Conservation (phyloP, 2,888 invertebrate genomes). For the Hypomecis atomaria region DNA sequence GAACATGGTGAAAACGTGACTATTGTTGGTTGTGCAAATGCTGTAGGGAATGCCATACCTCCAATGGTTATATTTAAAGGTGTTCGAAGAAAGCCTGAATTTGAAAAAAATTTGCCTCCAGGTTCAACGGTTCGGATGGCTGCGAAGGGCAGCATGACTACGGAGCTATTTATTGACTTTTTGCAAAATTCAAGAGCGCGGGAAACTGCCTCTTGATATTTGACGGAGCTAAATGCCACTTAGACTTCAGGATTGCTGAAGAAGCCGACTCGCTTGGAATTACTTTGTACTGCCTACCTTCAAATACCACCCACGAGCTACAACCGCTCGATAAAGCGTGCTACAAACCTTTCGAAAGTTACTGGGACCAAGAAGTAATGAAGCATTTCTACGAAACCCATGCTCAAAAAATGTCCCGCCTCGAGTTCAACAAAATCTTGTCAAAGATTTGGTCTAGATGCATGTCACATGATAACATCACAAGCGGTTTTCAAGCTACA, state of each 20-base stretch:
- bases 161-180: slow-evolving; percentile 38
- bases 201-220: slow-evolving; percentile 43
- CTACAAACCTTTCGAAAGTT: slow-evolving; percentile 26
- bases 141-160: no score
- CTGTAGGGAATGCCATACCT: slow-evolving; percentile 34
- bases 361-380: slow-evolving; percentile 39
- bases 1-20: slow-evolving; percentile 47
- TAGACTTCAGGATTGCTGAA: no score
- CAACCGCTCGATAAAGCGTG: slow-evolving; percentile 1
- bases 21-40: slow-evolving; percentile 37
- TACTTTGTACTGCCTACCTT: slow-evolving; percentile 34
- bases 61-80: slow-evolving; percentile 40
- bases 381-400: slow-evolving; percentile 18
- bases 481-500: no score
- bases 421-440: no score
- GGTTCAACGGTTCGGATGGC: slow-evolving; percentile 39
- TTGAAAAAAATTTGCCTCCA: slow-evolving; percentile 35
- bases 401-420: no score
- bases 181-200: slow-evolving; percentile 32
- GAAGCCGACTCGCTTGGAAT: no score
- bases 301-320: slow-evolving; percentile 9
- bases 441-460: no score
- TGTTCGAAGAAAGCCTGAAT: slow-evolving; percentile 37
- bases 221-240: slow-evolving; percentile 38
- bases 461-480: no score